A percentile compares a stretch with the other conserved stretches of the same genome.
These are phyloP conservation scores for Tetramorium parvispinum DNA, from an alignment of 1,140 invertebrate genomes.

Conservation along the genomic window DNA sequence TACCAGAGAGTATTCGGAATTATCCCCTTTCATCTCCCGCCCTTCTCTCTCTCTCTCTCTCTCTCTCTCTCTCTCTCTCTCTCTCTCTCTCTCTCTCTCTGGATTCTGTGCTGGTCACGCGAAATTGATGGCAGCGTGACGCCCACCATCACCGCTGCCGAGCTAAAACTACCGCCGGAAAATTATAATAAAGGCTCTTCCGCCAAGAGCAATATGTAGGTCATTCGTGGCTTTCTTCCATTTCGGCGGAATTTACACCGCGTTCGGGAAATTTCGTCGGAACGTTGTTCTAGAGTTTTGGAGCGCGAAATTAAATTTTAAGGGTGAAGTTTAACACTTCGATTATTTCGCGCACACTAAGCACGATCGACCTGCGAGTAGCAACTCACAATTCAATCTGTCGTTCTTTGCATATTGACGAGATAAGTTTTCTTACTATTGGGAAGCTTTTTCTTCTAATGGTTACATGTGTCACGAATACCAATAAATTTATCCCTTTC, in stretches of 20 bases:
- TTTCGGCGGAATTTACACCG: constrained; percentile 55
- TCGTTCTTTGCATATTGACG: constrained; percentile 56
- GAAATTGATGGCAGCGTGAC: constrained; percentile 32
- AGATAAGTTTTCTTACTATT: constrained; percentile 18
- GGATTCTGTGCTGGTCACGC: constrained; percentile 2
- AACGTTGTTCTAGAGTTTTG: constrained; percentile 43
- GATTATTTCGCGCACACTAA: constrained; percentile 35
- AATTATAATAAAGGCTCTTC: constrained; percentile 53
- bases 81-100: too few relatives aligned
- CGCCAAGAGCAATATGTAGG: constrained; percentile 38
- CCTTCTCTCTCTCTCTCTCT: too few relatives aligned
- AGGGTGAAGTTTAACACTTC: constrained; percentile 56
- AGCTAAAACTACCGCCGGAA: constrained; percentile 42
- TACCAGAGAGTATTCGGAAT: constrained; percentile 27
- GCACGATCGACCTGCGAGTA: constrained; percentile 20
- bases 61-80: too few relatives aligned
- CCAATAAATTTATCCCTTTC: constrained; percentile 4
- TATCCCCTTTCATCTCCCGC: constrained; percentile 26
- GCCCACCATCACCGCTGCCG: constrained; percentile 22
- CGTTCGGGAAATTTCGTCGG: constrained; percentile 46
- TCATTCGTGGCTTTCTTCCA: constrained; percentile 60
- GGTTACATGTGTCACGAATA: constrained; percentile 7
- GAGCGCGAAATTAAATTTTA: constrained; percentile 60
- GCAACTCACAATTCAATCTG: constrained; percentile 47
- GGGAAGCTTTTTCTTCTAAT: neutral